These are phyloP conservation scores for Circaetus gallicus DNA, from an alignment of 2,113 vertebrate genomes.

Conservation along the genomic window DNA sequence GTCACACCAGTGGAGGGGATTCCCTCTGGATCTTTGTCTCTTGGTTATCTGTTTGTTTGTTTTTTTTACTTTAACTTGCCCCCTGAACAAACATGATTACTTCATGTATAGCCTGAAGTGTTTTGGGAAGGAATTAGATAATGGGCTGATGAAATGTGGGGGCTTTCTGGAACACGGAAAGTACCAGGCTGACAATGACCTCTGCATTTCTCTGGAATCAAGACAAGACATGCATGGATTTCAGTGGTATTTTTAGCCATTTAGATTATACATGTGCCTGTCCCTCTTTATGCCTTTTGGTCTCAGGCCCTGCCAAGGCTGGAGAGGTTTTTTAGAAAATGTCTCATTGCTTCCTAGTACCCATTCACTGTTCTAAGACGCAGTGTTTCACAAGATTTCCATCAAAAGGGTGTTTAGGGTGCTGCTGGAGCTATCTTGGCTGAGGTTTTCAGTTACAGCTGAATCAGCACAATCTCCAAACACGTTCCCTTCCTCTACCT, in stretches of 20 bases:
- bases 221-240: neutral
- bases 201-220: neutral
- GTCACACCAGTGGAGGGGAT: neutral
- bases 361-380: rapidly evolving
- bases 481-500: neutral
- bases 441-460: neutral
- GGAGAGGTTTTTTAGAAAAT: neutral
- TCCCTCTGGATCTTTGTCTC: neutral
- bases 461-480: neutral
- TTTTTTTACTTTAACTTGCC: neutral
- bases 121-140: conserved; percentile 19
- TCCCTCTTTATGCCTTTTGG: neutral
- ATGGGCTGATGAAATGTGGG: neutral
- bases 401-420: neutral
- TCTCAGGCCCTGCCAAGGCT: neutral
- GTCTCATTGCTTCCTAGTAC: neutral
- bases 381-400: neutral
- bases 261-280: neutral
- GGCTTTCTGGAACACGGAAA: neutral
- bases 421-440: neutral
- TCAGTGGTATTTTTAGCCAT: neutral
- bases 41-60: neutral
- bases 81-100: neutral
- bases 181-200: neutral
- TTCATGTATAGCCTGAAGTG: neutral